phyloP scores from a whole-genome alignment of 2,113 vertebrate species.

The Scophthalmus maximus region DNA sequence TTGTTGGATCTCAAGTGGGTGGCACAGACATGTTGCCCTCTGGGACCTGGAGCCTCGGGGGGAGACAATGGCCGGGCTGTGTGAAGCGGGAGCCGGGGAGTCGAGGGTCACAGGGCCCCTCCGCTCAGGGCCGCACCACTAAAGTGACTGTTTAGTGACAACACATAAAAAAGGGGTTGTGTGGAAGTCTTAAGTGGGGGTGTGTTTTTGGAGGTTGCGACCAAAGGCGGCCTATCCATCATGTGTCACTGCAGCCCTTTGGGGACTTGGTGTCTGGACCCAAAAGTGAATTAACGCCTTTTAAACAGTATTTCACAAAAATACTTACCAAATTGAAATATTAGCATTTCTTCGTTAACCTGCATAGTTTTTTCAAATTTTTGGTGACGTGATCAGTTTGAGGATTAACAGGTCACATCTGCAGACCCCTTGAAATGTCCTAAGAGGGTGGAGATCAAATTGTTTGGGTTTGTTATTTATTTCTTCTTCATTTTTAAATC shows the following conservation, averaged over 20 bases:
- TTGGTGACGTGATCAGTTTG: neutral
- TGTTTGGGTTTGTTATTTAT: too few species aligned
- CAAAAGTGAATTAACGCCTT: slow-evolving; percentile 36
- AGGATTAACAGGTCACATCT: neutral
- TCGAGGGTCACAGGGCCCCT: slow-evolving; percentile 70
- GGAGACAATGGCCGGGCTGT: slow-evolving; percentile 75
- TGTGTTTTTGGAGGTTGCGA: slow-evolving; percentile 45
- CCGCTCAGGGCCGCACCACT: slow-evolving; percentile 66
- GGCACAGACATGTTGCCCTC: slow-evolving; percentile 73
- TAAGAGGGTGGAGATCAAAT: slow-evolving; percentile 25
- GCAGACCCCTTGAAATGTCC: neutral
- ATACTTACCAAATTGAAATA: neutral
- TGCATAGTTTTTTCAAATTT: neutral
- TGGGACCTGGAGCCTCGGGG: slow-evolving; percentile 49
- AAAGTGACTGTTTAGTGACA: slow-evolving; percentile 78
- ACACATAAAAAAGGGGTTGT: slow-evolving; percentile 66
- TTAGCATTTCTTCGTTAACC: neutral
- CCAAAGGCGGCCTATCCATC: slow-evolving; percentile 72
- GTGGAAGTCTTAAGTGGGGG: slow-evolving; percentile 45
- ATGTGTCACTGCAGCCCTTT: slow-evolving; percentile 69
- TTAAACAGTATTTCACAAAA: slow-evolving; percentile 21
- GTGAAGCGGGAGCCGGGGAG: slow-evolving; percentile 56
- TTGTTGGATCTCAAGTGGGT: slow-evolving; percentile 81
- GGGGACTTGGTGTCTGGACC: slow-evolving; percentile 34
- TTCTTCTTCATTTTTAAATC: too few species aligned